A percentile compares a stretch with the other conserved stretches of the same genome.
Conservation (phyloP, 2,797 vertebrate genomes). For the Syndactyla subalaris region DNA sequence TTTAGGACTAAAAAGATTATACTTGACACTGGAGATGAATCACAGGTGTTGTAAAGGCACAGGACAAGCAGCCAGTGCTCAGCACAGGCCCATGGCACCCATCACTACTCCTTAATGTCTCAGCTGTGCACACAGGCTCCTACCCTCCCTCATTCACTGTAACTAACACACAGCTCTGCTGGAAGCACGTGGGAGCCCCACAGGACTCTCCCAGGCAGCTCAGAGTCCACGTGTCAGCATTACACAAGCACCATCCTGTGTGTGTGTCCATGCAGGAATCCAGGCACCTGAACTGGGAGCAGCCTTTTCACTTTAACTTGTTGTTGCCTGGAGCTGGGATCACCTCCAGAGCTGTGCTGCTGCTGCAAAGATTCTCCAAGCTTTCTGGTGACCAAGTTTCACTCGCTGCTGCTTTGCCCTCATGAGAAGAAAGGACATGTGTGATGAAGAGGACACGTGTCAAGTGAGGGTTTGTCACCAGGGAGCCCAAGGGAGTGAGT, state of each 20-base stretch:
- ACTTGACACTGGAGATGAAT: background rate
- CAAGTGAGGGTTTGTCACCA: background rate
- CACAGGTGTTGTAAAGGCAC: background rate
- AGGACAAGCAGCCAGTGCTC: background rate
- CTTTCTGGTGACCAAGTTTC: background rate
- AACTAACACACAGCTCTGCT: background rate
- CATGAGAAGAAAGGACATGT: background rate
- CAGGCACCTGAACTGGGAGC: background rate
- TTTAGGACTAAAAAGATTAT: background rate
- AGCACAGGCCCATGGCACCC: background rate
- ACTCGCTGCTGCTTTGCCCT: background rate
- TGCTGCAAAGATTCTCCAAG: background rate
- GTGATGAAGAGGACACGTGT: background rate
- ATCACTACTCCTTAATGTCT: background rate
- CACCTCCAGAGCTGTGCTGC: background rate
- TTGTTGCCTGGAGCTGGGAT: background rate
- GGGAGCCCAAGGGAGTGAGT: background rate
- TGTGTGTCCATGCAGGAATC: background rate
- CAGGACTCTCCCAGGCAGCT: background rate
- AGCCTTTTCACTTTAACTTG: background rate
- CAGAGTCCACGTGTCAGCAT: background rate
- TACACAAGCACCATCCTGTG: background rate
- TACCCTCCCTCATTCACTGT: rapidly evolving
- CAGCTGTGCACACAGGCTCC: background rate
- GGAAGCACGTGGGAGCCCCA: background rate